Evolutionary conservation across 2,113 vertebrate species (phyloP), one percentile per base, ranked within the genome.

Genomic region (Trochalopteron elliotii): DNA sequence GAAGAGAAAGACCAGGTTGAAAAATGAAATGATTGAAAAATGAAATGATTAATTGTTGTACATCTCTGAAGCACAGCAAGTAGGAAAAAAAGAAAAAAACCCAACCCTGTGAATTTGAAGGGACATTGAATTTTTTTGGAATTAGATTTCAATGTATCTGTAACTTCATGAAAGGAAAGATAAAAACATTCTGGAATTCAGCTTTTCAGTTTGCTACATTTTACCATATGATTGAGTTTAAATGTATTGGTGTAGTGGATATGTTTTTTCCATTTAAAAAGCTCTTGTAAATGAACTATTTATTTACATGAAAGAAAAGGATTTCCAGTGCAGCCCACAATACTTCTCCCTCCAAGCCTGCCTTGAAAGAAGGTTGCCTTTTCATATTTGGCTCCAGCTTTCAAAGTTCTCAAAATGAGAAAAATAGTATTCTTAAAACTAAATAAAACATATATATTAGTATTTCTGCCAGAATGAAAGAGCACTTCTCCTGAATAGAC

Each of bases 271-370:
- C 90, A 94, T 96, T 96, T 44, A 95, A 95, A 74, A 97, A 91
- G 78, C 96, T 96, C 83, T 90, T 95, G 87, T 97, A 97, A 95
- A 92, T 93, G 87, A 97, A 87, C 94, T 97, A 97, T 98, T 98
- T 98, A 98, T 98, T 98, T 98, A 98, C 93, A 87, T 94, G 96
- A 98, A 97, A 98, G 95, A 91, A 92, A 97, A 96, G 81, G 88
- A 94, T 96, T 91, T 50, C 45, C 96, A 96, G 96, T 94, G 94
- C 86, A 97, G 96, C 88, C 86, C 17, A 88, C 79, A 71, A 86
- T 89, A 97, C 50, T 57, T 97, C 92, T 98, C 70, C 65, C 94
- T 97, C 81, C 93, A 91, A 97, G 95, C 92, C 93, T 98, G 81
- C 87, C 81, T 95, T 89, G 92, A 97, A 98, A 98, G 85, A 87